Evolutionary conservation across 2,888 invertebrate genomes (phyloP).

Genomic region (Clusia tigrina): DNA sequence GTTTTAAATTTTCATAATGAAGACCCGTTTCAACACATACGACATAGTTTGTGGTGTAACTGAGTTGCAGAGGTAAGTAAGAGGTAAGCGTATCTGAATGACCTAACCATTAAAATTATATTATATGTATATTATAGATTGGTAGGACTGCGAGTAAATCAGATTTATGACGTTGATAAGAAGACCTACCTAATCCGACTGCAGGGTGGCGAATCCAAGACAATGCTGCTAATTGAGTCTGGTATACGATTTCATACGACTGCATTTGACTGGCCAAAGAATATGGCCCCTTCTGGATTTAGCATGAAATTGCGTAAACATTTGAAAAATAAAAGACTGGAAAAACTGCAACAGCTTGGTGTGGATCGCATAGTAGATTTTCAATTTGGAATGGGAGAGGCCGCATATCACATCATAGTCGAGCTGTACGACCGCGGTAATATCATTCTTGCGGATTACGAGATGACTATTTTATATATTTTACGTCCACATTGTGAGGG

Average conservation of each 20-base stretch:
- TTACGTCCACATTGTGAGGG: conserved; percentile 90
- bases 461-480: conserved; percentile 91
- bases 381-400: conserved; percentile 93
- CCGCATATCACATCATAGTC: conserved; percentile 92
- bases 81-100: too few species aligned
- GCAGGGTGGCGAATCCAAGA: conserved; percentile 86
- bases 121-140: conserved; percentile 68
- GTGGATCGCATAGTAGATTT: conserved; percentile 93
- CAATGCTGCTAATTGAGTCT: conserved; percentile 89
- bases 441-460: conserved; percentile 89
- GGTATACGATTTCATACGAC: conserved; percentile 94
- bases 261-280: conserved; percentile 98
- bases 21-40: conserved; percentile 89
- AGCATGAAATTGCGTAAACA: conserved; percentile 99
- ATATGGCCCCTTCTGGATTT: conserved; percentile 92
- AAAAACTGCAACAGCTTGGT: conserved; percentile 85
- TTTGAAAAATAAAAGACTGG: conserved; percentile 92
- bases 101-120: conserved; percentile 31
- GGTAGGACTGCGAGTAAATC: conserved; percentile 92
- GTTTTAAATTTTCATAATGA: too few species aligned
- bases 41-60: conserved; percentile 90
- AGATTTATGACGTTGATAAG: conserved; percentile 97
- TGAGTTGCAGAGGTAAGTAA: conserved; percentile 82
- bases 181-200: conserved; percentile 93
- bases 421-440: conserved; percentile 97